Base-by-base conservation (phyloP, 1,140 invertebrate species). In the Mylabris phalerata region DNA sequence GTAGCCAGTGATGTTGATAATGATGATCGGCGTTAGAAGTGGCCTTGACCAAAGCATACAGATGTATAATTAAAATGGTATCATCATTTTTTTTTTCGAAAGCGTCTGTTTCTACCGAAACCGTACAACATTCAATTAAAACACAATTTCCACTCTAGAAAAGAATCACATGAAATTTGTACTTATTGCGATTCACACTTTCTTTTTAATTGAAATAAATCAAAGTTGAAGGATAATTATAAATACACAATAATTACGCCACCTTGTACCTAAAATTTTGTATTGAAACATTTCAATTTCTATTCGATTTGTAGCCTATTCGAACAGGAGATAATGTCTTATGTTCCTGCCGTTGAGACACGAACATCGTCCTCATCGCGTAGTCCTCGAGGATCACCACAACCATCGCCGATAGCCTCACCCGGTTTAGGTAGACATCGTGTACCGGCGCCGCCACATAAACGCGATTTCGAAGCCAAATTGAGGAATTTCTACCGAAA, bases 291-390 rank as follows among this genome's bases (percentile, higher is more conserved):
- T 19, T 19, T 19, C 9, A 42, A n/a, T 42, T 70, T 68, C 70
- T 65, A 70, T 62, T 19, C 19, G 19, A 19, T 19, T 82, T 84
- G 38, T 81, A 95, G 93, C 81, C 83, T 96, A 66, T 97, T 96
- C 80, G 93, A 98, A 75, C 91, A 96, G 82, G 94, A 98, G 81
- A 96, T 98, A 69, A 96, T 96, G 93, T 94, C 92, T 54, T 96
- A 95, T 77, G 90, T 96, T 69, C 93, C 93, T 60, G 70, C 49
- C 69, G 68, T 69, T n/a, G 69, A 67, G 71, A 58, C 70, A 67
- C 71, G 67, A 46, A 68, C 75, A 11, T 69, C 73, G 1, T 70
- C 71, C 9, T 61, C 69, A 24, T 66, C 70, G 0, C 57, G 76
- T 48, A 81, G 80, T 59, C 78, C 80, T 2, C 67, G 75, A 42